These are phyloP conservation scores for Upupa epops DNA, from an alignment of 2,113 vertebrate genomes.

Conservation along the genomic window DNA sequence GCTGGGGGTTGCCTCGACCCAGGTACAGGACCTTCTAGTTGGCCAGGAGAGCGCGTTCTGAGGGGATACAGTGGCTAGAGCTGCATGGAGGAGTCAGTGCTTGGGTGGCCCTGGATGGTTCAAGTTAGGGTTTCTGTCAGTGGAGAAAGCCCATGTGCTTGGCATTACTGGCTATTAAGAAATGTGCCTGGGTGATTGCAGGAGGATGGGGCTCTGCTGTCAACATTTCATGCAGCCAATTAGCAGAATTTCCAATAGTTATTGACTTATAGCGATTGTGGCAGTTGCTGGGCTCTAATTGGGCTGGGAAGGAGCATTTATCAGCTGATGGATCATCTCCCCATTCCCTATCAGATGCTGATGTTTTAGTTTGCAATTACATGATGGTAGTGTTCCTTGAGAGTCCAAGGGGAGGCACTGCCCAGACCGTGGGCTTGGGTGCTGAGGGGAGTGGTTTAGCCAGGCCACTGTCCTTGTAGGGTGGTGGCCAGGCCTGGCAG, in stretches of 20 bases:
- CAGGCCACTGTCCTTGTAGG: neutral
- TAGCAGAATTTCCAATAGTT: neutral
- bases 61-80: fast-evolving
- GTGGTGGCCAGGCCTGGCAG: neutral
- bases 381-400: neutral
- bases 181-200: neutral
- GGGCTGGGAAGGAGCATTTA: neutral
- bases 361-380: neutral
- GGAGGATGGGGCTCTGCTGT: neutral
- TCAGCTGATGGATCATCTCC: neutral
- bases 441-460: neutral
- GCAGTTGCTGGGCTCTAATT: neutral
- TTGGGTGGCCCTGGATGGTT: neutral
- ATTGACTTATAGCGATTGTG: neutral
- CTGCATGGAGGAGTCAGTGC: fast-evolving
- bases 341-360: fast-evolving
- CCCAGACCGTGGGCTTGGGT: fast-evolving
- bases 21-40: neutral
- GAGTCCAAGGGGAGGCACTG: neutral
- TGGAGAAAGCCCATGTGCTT: fast-evolving
- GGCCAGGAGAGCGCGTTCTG: neutral
- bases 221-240: neutral
- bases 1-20: neutral
- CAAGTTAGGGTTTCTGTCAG: fast-evolving
- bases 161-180: fast-evolving